Evolutionary conservation across 2,888 invertebrate species (phyloP).

Genomic region (Listrodromus nycthemerus): DNA sequence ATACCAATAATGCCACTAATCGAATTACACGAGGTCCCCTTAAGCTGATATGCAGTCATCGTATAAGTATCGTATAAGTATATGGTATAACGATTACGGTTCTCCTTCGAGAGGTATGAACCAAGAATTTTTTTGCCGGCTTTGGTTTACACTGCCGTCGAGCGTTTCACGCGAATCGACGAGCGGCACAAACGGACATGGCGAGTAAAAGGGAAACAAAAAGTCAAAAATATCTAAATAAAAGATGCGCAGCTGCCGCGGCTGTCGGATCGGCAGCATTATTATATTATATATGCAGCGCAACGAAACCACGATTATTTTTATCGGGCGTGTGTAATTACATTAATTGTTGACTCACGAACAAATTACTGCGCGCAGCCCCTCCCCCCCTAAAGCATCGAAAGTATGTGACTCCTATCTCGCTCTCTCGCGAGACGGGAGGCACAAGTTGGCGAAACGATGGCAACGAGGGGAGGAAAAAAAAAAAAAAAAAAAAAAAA

Average conservation of each 20-base stretch:
- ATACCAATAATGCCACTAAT: slow-evolving; percentile 85
- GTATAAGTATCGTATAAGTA: slow-evolving; percentile 75
- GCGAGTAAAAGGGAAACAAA: slow-evolving; percentile 4
- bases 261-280: slow-evolving; percentile 37
- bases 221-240: slow-evolving; percentile 39
- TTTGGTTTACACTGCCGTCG: slow-evolving; percentile 8
- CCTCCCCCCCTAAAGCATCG: slow-evolving; percentile 23
- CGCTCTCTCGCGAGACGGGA: slow-evolving; percentile 4
- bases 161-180: slow-evolving; percentile 1
- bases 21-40: slow-evolving; percentile 80
- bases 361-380: slow-evolving; percentile 71
- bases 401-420: neutral
- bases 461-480: slow-evolving; percentile 24
- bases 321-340: slow-evolving; percentile 75
- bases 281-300: slow-evolving; percentile 44
- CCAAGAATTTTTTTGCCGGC: neutral
- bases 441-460: slow-evolving; percentile 26
- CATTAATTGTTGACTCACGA: slow-evolving; percentile 75
- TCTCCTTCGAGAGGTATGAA: slow-evolving; percentile 5
- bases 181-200: neutral
- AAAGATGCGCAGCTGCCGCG: slow-evolving; percentile 62
- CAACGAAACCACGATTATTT: slow-evolving; percentile 71
- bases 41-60: slow-evolving; percentile 84
- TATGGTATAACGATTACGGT: slow-evolving; percentile 70
- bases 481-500: neutral